These are phyloP conservation scores for Ennomos fuscantarius DNA, from an alignment of 2,888 invertebrate genomes.

Conservation along the genomic window DNA sequence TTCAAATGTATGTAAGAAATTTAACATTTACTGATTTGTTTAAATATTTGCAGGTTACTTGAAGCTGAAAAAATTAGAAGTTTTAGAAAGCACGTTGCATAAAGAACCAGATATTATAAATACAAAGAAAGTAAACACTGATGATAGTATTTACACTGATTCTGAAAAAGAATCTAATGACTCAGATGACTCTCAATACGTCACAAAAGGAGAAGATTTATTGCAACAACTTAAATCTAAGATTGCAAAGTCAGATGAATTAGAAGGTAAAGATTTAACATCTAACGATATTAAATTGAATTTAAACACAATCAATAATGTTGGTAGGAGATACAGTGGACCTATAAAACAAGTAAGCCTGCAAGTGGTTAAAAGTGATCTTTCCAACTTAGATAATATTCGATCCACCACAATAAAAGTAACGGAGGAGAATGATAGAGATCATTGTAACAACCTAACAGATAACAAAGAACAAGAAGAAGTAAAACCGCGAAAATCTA, in stretches of 20 bases:
- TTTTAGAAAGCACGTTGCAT: conserved; percentile 70
- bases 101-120: conserved; percentile 57
- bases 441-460: conserved; percentile 37
- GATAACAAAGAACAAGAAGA: conserved; percentile 49
- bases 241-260: conserved; percentile 38
- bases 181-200: conserved; percentile 65
- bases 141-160: conserved; percentile 74
- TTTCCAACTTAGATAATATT: conserved; percentile 56
- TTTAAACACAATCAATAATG: conserved; percentile 38
- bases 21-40: too few species aligned
- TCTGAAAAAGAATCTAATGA: conserved; percentile 76
- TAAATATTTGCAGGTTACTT: conserved; percentile 81
- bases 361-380: conserved; percentile 57
- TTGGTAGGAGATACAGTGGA: conserved; percentile 62
- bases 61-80: conserved; percentile 82
- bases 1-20: too few species aligned
- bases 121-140: conserved; percentile 50
- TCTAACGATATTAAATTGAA: conserved; percentile 42
- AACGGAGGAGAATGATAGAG: conserved; percentile 52
- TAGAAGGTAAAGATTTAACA: conserved; percentile 15
- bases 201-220: conserved; percentile 56
- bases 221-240: conserved; percentile 61
- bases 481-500: conserved; percentile 66
- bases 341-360: conserved; percentile 59
- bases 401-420: conserved; percentile 45